These are phyloP conservation scores for Enteromius viviparus DNA, from an alignment of 2,797 vertebrate species.

Conservation along the genomic window DNA sequence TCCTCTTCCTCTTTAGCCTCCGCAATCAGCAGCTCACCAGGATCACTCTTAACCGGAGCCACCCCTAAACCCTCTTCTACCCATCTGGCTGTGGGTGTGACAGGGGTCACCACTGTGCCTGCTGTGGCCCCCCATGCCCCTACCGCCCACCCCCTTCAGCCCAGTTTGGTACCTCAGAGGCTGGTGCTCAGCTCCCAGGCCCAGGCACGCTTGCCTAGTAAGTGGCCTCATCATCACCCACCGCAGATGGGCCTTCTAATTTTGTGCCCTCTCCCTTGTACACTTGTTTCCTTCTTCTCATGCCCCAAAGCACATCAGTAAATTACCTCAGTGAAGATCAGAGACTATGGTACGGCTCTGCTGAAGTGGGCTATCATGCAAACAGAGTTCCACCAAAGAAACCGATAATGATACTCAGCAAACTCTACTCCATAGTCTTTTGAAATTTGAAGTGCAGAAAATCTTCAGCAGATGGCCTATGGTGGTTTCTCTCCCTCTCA, in stretches of 20 bases:
- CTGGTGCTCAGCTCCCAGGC: slow-evolving; percentile 98
- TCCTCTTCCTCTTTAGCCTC: slow-evolving; percentile 79
- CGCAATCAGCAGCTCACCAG: slow-evolving; percentile 71
- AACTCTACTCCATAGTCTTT: not conserved
- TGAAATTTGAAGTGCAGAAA: not conserved
- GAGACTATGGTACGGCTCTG: slow-evolving; percentile 72
- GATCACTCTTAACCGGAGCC: slow-evolving; percentile 64
- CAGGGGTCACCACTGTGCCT: slow-evolving; percentile 78
- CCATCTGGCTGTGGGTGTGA: slow-evolving; percentile 80
- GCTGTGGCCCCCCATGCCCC: slow-evolving; percentile 72
- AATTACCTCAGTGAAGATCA: slow-evolving; percentile 45
- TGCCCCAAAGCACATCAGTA: slow-evolving; percentile 64
- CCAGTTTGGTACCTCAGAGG: slow-evolving; percentile 92
- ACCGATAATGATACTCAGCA: not conserved
- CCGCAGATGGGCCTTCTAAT: slow-evolving; percentile 68
- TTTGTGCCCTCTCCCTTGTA: slow-evolving; percentile 73
- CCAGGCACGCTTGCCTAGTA: slow-evolving; percentile 99
- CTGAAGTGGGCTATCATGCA: slow-evolving; percentile 66
- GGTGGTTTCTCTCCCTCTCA: slow-evolving; percentile 65
- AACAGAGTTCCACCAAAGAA: slow-evolving; percentile 12
- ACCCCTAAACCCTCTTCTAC: slow-evolving; percentile 65
- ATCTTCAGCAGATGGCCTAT: slow-evolving; percentile 74
- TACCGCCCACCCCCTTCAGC: slow-evolving; percentile 87
- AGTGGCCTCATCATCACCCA: slow-evolving; percentile 85
- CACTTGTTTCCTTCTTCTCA: slow-evolving; percentile 62